Base-by-base conservation (phyloP, 2,888 invertebrate species). In the Chloroclystis v-ata region DNA sequence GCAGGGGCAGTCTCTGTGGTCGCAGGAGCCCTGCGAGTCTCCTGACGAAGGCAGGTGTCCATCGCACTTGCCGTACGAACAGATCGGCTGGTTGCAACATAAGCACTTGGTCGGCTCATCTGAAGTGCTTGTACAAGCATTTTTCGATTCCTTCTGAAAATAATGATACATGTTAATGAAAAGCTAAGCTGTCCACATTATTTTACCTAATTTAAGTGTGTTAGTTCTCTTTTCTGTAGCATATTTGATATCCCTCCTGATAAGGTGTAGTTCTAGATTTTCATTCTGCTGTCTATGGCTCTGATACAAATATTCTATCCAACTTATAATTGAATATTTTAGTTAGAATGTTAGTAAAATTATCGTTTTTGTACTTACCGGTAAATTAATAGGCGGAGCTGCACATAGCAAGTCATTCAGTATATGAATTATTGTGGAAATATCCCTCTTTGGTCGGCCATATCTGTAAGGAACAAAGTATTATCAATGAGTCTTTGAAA, bases 371-470 rank as follows among this genome's bases (percentile, higher is more conserved):
- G 33, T 47, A 37, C 53, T 52, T 64, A 91, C 91, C 75, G 89
- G 85, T 53, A 90, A 78, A 12, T 89, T 82, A 30, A 91, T 89
- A 49, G 92, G 92, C 3, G 92, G 95, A 42, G 95, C 93, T 20
- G 97, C 97, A 77, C 97, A 96, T 54, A 97, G 88, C 65, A 97
- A 90, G 84, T 97, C 98, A 80, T 97, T 97, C 60, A 98, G 87
- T 79, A 98, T 97, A 80, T 98, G 97, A 61, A 97, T 96, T 57
- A 98, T 97, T 35, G 97, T 98, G 47, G 95, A 96, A 67, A 97
- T 97, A 81, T 97, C 97, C 54, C 97, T 92, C 73, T 97, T 95
- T 39, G 97, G 97, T 61, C 96, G 91, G 8, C 97, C 97, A 69
- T 94, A 94, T 65, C 91, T 89, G 79, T 50, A 85, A 82, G 41